phyloP scores from a whole-genome alignment of 2,797 vertebrate genomes.

The Cheirogaleus major region DNA sequence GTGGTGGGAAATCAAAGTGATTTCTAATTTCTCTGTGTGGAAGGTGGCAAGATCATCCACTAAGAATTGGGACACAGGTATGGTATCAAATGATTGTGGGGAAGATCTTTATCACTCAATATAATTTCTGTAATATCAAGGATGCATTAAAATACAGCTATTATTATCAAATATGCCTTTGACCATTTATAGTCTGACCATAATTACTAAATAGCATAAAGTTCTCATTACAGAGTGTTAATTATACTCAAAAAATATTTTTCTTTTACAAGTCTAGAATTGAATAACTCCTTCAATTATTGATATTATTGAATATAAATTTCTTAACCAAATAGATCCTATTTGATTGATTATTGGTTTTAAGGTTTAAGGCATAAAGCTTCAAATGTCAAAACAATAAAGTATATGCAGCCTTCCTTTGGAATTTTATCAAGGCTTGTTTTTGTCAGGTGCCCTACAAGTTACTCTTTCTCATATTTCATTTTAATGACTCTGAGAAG shows the following conservation, averaged over 20 bases:
- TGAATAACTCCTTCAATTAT: neutral
- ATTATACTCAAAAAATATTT: constrained; percentile 21
- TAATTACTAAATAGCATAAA: neutral
- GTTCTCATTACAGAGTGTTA: neutral
- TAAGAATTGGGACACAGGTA: neutral
- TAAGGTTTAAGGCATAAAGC: neutral
- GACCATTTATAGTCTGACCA: neutral
- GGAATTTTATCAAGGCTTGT: neutral
- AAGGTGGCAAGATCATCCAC: neutral
- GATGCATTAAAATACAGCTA: neutral
- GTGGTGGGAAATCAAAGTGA: neutral
- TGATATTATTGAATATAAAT: neutral
- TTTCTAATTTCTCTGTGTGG: neutral
- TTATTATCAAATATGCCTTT: neutral
- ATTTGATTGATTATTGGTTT: neutral
- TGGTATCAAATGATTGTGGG: neutral
- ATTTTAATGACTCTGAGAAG: neutral
- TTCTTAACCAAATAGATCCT: neutral
- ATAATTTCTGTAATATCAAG: neutral
- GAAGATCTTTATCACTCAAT: neutral
- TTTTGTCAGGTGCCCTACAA: neutral
- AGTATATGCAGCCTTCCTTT: neutral
- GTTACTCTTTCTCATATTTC: neutral
- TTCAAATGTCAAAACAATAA: neutral
- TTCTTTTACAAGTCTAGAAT: neutral